A percentile compares a stretch with the other conserved stretches of the same genome.
These are phyloP conservation scores for Philopedon plagiatum DNA, from an alignment of 2,888 invertebrate genomes.

Conservation along the genomic window DNA sequence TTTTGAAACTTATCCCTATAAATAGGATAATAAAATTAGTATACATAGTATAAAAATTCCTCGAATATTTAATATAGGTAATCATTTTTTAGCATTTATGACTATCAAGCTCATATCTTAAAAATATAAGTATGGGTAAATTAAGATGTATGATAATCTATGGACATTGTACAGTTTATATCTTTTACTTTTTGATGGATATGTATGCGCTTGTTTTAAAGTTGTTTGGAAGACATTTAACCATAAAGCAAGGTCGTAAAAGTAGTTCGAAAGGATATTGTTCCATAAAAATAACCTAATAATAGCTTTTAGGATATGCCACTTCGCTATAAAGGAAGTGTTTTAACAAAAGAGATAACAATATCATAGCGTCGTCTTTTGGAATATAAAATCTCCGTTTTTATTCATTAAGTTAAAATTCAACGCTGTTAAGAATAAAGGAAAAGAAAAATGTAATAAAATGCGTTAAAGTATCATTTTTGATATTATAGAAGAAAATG, in stretches of 20 bases:
- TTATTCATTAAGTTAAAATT: not conserved
- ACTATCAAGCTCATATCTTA: too few relatives aligned
- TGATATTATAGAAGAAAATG: not conserved
- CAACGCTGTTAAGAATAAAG: not conserved
- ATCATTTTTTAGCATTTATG: too few relatives aligned
- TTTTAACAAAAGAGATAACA: not conserved
- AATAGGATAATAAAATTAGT: too few relatives aligned
- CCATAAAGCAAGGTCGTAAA: constrained; percentile 5
- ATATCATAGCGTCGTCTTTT: not conserved
- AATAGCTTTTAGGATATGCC: constrained; percentile 31
- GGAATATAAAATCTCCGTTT: constrained; percentile 6
- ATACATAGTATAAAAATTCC: too few relatives aligned
- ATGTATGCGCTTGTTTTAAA: too few relatives aligned
- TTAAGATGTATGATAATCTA: too few relatives aligned
- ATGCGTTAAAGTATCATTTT: not conserved
- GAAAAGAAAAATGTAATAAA: not conserved
- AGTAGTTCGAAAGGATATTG: constrained; percentile 16
- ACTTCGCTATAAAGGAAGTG: constrained; percentile 20
- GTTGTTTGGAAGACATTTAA: too few relatives aligned
- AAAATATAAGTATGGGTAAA: too few relatives aligned
- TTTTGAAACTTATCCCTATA: too few relatives aligned
- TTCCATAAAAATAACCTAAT: constrained; percentile 36
- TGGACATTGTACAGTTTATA: too few relatives aligned
- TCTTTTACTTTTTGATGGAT: too few relatives aligned
- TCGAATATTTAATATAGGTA: too few relatives aligned